Percentiles rank a stretch among this genome's conserved stretches.
Conservation (phyloP, 64 coral and sea anemone genomes). For the Montipora efflorescens region DNA sequence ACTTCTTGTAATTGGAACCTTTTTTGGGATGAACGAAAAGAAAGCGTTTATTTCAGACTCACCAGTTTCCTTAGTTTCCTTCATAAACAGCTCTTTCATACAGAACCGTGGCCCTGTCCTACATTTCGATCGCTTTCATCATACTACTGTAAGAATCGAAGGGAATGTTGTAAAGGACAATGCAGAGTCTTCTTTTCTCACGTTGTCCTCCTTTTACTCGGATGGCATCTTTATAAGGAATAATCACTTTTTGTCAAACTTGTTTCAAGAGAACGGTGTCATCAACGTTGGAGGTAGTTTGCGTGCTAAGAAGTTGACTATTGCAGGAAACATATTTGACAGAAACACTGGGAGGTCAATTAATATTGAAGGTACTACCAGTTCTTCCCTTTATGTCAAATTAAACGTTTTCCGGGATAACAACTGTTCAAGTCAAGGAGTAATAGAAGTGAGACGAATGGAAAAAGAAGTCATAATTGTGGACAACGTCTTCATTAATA, state of each 20-base stretch:
- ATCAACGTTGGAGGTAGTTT: not conserved
- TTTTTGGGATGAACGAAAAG: not conserved
- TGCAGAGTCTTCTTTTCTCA: not conserved
- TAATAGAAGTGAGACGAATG: constrained; percentile 18
- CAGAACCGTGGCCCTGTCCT: not conserved
- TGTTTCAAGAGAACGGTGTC: constrained; percentile 45
- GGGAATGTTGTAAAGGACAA: not conserved
- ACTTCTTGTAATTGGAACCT: not conserved
- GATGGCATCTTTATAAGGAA: not conserved
- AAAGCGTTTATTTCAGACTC: not conserved
- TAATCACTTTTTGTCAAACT: constrained; percentile 62
- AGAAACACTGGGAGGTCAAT: not conserved
- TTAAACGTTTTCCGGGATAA: constrained; percentile 21
- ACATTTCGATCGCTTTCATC: not conserved
- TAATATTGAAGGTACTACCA: not conserved
- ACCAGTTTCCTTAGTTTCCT: not conserved
- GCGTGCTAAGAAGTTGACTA: not conserved
- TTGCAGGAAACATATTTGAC: constrained; percentile 21
- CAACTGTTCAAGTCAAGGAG: not conserved
- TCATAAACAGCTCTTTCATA: constrained; percentile 2
- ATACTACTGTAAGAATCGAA: not conserved
- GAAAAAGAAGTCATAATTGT: not conserved
- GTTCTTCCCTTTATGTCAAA: not conserved
- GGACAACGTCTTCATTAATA: constrained; percentile 1
- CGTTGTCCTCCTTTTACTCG: no score